These are phyloP conservation scores for Artemia sinica DNA, from an alignment of 2,888 invertebrate genomes.

Conservation along the genomic window DNA sequence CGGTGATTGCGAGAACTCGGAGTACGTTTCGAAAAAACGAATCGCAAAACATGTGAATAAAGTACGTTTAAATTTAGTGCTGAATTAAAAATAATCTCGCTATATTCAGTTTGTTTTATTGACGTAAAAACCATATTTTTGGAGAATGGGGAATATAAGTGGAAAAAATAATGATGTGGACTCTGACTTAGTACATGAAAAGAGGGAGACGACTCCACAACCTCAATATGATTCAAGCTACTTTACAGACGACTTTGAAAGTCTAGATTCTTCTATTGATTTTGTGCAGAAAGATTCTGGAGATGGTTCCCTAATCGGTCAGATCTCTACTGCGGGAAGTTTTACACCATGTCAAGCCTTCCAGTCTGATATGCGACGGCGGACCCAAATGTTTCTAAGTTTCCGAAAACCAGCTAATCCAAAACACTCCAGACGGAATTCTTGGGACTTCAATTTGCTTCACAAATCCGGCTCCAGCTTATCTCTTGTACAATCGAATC, in stretches of 20 bases:
- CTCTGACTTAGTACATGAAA: too few relatives aligned
- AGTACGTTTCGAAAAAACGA: too few relatives aligned
- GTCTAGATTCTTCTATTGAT: slow-evolving; percentile 2
- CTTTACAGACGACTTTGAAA: slow-evolving; percentile 6
- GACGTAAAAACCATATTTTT: too few relatives aligned
- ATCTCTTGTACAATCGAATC: slow-evolving; percentile 2
- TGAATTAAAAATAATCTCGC: too few relatives aligned
- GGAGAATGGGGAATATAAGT: too few relatives aligned
- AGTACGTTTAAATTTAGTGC: too few relatives aligned
- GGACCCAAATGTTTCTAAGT: background rate
- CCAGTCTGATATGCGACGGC: background rate
- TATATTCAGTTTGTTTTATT: too few relatives aligned
- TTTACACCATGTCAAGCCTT: background rate
- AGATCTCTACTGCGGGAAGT: slow-evolving; percentile 7
- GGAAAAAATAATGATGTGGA: too few relatives aligned
- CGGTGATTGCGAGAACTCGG: too few relatives aligned
- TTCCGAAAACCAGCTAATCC: background rate
- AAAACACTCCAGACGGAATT: background rate
- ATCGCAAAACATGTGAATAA: too few relatives aligned
- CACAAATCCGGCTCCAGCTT: slow-evolving; percentile 4
- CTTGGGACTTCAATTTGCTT: slow-evolving; percentile 4
- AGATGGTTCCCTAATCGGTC: background rate
- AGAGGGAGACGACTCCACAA: background rate
- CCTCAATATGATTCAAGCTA: slow-evolving; percentile 9
- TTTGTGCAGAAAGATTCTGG: background rate